Evolutionary conservation across 1,140 invertebrate genomes (phyloP), one percentile per base, ranked within the genome.

Genomic region (Penaeus indicus): DNA sequence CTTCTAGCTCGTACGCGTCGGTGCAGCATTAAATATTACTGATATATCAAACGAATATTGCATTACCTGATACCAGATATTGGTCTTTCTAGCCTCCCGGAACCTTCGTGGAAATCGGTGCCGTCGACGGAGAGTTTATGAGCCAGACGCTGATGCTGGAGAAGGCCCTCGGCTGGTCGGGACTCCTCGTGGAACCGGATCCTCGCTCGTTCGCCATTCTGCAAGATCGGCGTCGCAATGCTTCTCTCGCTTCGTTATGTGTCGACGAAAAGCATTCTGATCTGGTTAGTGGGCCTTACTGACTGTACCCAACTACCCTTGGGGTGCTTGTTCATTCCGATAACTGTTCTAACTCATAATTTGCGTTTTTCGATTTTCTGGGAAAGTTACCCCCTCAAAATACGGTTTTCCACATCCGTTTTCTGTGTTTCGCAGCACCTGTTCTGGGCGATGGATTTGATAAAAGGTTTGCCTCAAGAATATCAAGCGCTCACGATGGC

Each of bases 41-140:
- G 3, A 25, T 78, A 42, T 19, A 25, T 21, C 18, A 25, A 78
- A 25, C 4, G 47, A 47, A 47, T 47, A 47, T 13, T 7, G 47
- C 11, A 47, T 47, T 13, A 47, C 0, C 47, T 47, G 47, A 47
- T 47, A 69, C 67, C 3, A 67, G 22, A 64, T 84, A 42, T 67
- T 84, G n/a, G 0, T 47, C 47, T n/a, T 72, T 67, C 21, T 61
- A 91, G 90, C 79, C 77, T 38, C 88, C 88, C 10, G 91, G 91
- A 54, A 88, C 90, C 75, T 92, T 91, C 85, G 88, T 92, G 63
- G 91, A 92, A 83, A 90, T 91, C 0, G 91, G 91, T 8, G 91
- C 90, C 2, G 88, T 87, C 22, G 91, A 92, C 64, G 91, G 91
- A 10, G 90, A 90, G 82, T 90, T 89, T 82, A 88, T 90, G 85